phyloP scores from a whole-genome alignment of 2,888 invertebrate genomes.

The Eristalis tenax region DNA sequence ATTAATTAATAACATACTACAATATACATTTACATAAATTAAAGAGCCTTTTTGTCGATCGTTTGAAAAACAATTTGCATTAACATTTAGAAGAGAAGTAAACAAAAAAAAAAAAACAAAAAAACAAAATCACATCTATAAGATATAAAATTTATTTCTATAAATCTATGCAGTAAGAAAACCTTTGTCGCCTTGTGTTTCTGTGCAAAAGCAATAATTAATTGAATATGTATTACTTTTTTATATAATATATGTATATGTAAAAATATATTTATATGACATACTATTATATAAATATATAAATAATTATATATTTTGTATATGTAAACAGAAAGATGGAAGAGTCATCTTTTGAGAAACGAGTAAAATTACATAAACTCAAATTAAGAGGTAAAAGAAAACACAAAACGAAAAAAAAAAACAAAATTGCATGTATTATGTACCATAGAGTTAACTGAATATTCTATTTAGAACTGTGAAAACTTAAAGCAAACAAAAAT shows the following conservation, averaged over 20 bases:
- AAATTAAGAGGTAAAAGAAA: slow-evolving; percentile 4
- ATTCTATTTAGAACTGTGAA: slow-evolving; percentile 70
- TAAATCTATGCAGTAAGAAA: slow-evolving; percentile 64
- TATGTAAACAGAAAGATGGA: slow-evolving; percentile 52
- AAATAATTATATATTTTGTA: slow-evolving; percentile 60
- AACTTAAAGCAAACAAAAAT: background rate
- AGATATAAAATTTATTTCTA: slow-evolving; percentile 56
- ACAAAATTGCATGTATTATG: slow-evolving; percentile 66
- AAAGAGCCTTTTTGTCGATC: slow-evolving; percentile 62
- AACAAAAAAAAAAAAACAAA: slow-evolving; percentile 39
- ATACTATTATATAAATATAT: slow-evolving; percentile 43
- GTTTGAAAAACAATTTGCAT: slow-evolving; percentile 63
- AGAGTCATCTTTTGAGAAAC: slow-evolving; percentile 55
- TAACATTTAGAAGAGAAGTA: slow-evolving; percentile 30
- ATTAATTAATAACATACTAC: slow-evolving; percentile 15
- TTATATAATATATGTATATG: slow-evolving; percentile 42
- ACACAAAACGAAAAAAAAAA: slow-evolving; percentile 20
- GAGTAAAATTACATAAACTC: background rate
- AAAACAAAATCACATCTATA: slow-evolving; percentile 59
- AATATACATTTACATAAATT: background rate
- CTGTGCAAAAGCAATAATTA: slow-evolving; percentile 72
- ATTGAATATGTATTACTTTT: slow-evolving; percentile 68
- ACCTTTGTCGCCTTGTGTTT: slow-evolving; percentile 72
- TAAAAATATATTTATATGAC: slow-evolving; percentile 11
- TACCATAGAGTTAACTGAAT: slow-evolving; percentile 64